phyloP scores from a whole-genome alignment of 2,113 vertebrate genomes.

The Bubo scandiacus region DNA sequence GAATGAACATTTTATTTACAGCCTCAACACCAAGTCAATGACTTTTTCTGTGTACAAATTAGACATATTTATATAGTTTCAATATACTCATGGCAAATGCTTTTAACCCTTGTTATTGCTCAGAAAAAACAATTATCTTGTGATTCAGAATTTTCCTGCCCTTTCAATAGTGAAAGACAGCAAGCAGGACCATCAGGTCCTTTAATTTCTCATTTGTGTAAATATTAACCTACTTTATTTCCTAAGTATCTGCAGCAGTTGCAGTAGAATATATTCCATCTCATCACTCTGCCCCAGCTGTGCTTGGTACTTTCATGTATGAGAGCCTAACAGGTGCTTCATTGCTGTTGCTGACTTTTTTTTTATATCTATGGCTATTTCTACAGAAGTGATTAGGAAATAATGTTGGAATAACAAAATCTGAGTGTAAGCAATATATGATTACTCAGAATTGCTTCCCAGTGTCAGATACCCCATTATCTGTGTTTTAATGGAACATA shows the following conservation, averaged over 20 bases:
- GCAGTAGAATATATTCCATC: neutral
- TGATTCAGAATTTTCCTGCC: neutral
- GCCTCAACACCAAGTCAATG: neutral
- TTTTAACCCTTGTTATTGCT: neutral
- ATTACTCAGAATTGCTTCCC: neutral
- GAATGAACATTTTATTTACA: slow-evolving; percentile 13
- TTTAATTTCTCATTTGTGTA: neutral
- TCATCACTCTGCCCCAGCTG: neutral
- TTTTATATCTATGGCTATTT: neutral
- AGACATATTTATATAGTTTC: neutral
- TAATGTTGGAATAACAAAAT: neutral
- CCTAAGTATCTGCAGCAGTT: neutral
- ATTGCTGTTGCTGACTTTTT: neutral
- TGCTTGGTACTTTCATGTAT: neutral
- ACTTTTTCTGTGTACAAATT: neutral
- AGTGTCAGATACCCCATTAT: neutral
- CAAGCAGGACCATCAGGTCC: neutral
- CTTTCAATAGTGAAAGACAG: neutral
- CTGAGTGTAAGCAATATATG: neutral
- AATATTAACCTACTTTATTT: neutral
- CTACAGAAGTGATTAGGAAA: neutral
- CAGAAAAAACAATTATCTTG: neutral
- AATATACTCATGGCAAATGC: neutral
- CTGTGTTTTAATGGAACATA: neutral
- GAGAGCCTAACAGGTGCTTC: neutral